Base-by-base conservation (phyloP, 2,797 vertebrate species). In the Brachyrhaphis roseni region DNA sequence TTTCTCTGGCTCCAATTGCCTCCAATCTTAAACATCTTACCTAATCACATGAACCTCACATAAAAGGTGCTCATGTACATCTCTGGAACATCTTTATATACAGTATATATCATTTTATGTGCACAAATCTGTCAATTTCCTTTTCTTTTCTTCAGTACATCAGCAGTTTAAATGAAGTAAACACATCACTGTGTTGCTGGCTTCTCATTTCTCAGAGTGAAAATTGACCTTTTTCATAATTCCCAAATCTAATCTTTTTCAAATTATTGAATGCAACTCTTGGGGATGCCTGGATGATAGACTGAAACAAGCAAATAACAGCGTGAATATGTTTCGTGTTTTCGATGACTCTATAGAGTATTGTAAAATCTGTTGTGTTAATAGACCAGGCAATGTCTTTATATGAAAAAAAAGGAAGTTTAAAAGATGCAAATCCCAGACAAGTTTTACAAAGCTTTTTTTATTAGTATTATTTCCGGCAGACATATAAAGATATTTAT, bases 231-330 rank as follows among this genome's bases (percentile, higher is more conserved):
- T 83, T 84, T 0, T 20, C 84, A 79, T 66, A 28, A 80, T 82
- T 91, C 62, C 83, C 71, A 34, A 43, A 80, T 82, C 53, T 75
- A 75, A 75, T 86, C 82, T 80, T 80, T 82, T 71, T 49, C 78
- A 68, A 82, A 77, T 79, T 79, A 83, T 34, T 84, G 74, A 87
- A 93, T 92, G 83, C 76, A 90, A 88, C 89, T 87, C 89, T 80
- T 77, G 83, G 88, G 91, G 78, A 82, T 62, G 66, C 47, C 39
- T 75, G 78, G 79, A 73, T 80, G 72, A 78, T 75, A 77, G 66
- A 76, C 31, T 77, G 79, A 89, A 91, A 79, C 62, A 86, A 84
- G 78, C 83, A 75, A 77, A 78, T 90, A 87, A 84, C 84, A 84
- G 84, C 77, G 73, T 83, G n/a, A 87, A 89, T 82, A 70, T 53